Base-by-base conservation (phyloP, 2,888 invertebrate species). In the Lacanobia oleracea region DNA sequence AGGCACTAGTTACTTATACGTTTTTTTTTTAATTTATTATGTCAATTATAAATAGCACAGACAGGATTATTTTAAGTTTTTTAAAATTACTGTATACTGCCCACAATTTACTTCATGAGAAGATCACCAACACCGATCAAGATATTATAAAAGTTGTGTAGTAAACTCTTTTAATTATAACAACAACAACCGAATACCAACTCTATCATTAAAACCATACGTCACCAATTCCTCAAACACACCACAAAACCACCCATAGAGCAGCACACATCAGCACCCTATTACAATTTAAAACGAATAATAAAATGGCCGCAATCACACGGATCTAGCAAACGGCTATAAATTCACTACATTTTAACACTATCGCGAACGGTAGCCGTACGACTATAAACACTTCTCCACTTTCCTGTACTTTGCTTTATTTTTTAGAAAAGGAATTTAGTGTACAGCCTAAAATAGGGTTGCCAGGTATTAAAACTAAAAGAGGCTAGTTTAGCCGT, bases 321-420 rank as follows among this genome's bases (percentile, higher is more conserved):
- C 60, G 74, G 79, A 82, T 87, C 84, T 87, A 80, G 80, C 75
- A 65, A 72, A 75, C 71, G 75, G 77, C 83, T 51, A 83, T 87
- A 86, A 88, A 85, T 84, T 77, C 67, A 64, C 77, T 70, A 81
- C 85, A 68, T 81, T 82, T 74, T 84, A 82, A 79, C 79, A 82
- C 82, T 86, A 88, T 87, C 89, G 74, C 61, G 71, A 78, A 80
- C 79, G 66, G 75, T 56, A 67, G 87, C 92, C 82, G 91, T 93
- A 93, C 27, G 50, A 86, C 92, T 82, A 91, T 94, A 94, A 94
- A 94, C 94, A 93, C 92, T 94, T 92, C 93, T 90, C 87, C 86
- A 82, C 85, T 86, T 93, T 93, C 93, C 93, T 91, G 91, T 88
- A 86, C 88, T 87, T 83, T 69, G 83, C 75, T 88, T 87, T 86